Base-by-base conservation (phyloP, 2,888 invertebrate genomes). In the Isotomurus palustris region DNA sequence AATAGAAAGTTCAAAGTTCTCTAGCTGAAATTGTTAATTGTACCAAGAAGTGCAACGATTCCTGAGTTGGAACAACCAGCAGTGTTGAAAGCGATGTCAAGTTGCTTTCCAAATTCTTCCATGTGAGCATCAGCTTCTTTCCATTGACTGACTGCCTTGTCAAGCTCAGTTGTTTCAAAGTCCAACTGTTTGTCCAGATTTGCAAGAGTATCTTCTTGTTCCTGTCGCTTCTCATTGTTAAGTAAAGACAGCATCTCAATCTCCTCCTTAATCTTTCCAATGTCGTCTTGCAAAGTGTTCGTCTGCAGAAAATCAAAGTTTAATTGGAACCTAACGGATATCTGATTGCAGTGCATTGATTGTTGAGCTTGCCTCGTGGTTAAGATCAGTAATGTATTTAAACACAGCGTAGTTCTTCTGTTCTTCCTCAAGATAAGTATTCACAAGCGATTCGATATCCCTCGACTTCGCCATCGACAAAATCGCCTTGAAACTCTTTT, bases 341-440 rank as follows among this genome's bases (percentile, higher is more conserved):
- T 5, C 10, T 28, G 24, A 17, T 25, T 3, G 5, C 24, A 3
- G 40, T 4, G n/a, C 1, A 29, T 25, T 44, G 36, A 28, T n/a
- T 45, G 21, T 44, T 53, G 32, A n/a, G 40, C 25, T 29, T 44
- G 60, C 63, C 48, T 64, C 64, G 44, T 64, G 64, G 47, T 61
- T 64, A 12, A 57, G 41, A 38, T 64, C 61, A 1, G 61, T 59
- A 14, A 64, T 56, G 49, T 45, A 61, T 40, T 64, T 64, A 43
- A 64, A 64, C n/a, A 57, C 43, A 22, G 61, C 59, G 36, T 59
- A 64, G 28, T 64, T 64, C 44, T 59, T 58, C 8, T 64, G 61
- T 38, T 64, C 64, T 44, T 59, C 57, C 10, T 54, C 50, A 27
- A 61, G 40, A 47, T 64, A 64, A 19, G 54, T 41, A 14, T 52